Base-by-base conservation (phyloP, 2,888 invertebrate genomes). In the Iphiclides podalirius region DNA sequence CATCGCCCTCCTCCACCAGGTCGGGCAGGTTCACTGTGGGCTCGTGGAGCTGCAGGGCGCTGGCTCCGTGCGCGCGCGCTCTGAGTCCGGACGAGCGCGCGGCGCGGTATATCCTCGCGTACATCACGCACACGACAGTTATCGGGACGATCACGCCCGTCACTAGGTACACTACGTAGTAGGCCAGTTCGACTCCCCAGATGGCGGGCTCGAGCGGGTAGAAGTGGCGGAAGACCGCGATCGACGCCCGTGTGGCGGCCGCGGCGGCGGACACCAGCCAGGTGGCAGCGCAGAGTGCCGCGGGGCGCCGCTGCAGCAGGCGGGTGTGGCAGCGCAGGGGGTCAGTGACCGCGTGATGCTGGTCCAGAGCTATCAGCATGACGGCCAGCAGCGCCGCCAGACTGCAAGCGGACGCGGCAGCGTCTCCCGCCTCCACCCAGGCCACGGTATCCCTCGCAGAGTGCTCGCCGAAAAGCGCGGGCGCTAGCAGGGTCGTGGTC, bases 91-190 rank as follows among this genome's bases (percentile, higher is more conserved):
- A 95, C 51, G 92, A 91, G 57, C 92, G 92, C 4, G 95, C 95
- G 6, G 95, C 95, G 9, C 91, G 90, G 73, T 94, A 95, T 54
- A 94, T 94, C 55, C 92, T 90, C 15, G 92, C 88, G 72, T 95
- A 95, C 72, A 94, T 94, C 74, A 93, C 90, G 71, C 93, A 92
- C 41, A 95, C 93, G 13, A 91, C 89, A 54, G 92, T 90, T 0
- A 93, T 92, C 1, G 88, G 84, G 28, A 72, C 67, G 47, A 77
- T 58, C 43, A 79, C 66, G 55, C 83, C 84, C 52, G 79, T 61
- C 35, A 79, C 67, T 65, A 88, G 72, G 73, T 83, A 88, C 61
- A 79, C 70, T 46, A 77, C 60, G 60, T 83, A 77, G 65, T 78
- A 87, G 42, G 79, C 75, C 15, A 83, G 63, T 64, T 83, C 72